Evolutionary conservation across 2,113 vertebrate genomes (phyloP), one percentile per base, ranked within the genome.

Genomic region (Brachionichthys hirsutus): DNA sequence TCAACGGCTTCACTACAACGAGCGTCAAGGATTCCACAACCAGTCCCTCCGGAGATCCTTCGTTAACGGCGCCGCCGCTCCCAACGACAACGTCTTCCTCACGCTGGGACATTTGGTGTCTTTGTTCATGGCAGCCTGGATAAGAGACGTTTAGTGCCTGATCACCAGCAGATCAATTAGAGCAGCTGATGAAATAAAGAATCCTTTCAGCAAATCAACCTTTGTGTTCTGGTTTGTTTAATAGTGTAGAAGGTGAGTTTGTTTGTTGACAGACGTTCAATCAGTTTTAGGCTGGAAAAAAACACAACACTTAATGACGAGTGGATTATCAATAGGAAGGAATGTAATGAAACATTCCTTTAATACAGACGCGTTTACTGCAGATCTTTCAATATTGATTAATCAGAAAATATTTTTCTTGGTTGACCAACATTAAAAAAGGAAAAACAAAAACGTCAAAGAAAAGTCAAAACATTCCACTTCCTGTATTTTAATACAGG

Each of bases 121-220:
- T 62, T 59, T 89, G 22, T 52, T 90, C 3, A 46, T 81, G 9
- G 70, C 64, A 4, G 53, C 44, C 38, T 90, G 83, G 81, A 80
- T 81, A 9, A 43, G 65, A 45, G 43, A 59, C 1, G 11, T 78
- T 16, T 89, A 65, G 75, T 13, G 42, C 54, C 15, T 50, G 19
- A 60, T 55, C 17, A 36, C 17, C 16, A 12, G 12, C 16, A 62
- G 18, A 24, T 50, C 20, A 24, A 18, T 46, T 3, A 30, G 16
- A 15, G 44, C 13, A 52, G 30, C 7, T 16, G 54, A 54, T 40
- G 0, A 54, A 78, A 78, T 77, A 61, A 85, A 85, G 57, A 34
- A 3, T 45, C 2, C 11, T 46, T 52, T 58, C 1, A 76, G 62
- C 17, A 53, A 44, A 56, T 8, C 0, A 12, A 48, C 12, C 13